These are phyloP conservation scores for Drosophila subsilvestris DNA, from an alignment of 2,888 invertebrate species.

Conservation along the genomic window DNA sequence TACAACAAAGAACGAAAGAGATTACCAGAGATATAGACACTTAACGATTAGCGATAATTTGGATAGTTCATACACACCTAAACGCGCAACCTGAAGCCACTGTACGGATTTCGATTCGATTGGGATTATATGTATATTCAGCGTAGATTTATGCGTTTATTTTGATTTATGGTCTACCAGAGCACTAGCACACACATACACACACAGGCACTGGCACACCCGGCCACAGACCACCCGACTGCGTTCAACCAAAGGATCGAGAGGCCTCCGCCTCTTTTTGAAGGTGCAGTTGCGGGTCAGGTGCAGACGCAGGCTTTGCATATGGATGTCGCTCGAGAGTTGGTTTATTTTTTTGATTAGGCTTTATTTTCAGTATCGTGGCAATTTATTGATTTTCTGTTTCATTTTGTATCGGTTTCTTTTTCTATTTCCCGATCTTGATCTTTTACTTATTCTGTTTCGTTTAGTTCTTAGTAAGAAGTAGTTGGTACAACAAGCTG, in stretches of 20 bases:
- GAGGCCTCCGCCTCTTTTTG: neutral
- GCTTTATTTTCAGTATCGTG: slow-evolving; percentile 46
- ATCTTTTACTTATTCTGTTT: slow-evolving; percentile 26
- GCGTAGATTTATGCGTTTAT: slow-evolving; percentile 46
- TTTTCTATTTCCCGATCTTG: slow-evolving; percentile 16
- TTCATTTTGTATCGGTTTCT: slow-evolving; percentile 28
- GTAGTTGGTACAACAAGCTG: slow-evolving; percentile 79
- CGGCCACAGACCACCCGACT: slow-evolving; percentile 10
- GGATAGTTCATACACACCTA: slow-evolving; percentile 70
- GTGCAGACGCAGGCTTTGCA: slow-evolving; percentile 11
- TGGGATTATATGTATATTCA: slow-evolving; percentile 21
- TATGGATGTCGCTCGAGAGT: slow-evolving; percentile 15
- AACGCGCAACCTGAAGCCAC: slow-evolving; percentile 72
- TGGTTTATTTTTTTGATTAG: slow-evolving; percentile 38
- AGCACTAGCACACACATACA: slow-evolving; percentile 19
- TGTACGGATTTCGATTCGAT: slow-evolving; percentile 37
- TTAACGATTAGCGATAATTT: slow-evolving; percentile 44
- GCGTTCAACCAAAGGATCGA: neutral
- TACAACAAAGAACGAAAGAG: slow-evolving; percentile 32
- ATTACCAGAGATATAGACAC: slow-evolving; percentile 21
- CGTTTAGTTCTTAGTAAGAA: slow-evolving; percentile 72
- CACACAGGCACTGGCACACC: slow-evolving; percentile 18
- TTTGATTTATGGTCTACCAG: slow-evolving; percentile 47
- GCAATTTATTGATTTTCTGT: slow-evolving; percentile 43
- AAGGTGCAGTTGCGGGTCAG: neutral